A percentile compares a stretch with the other conserved stretches of the same genome.
These are phyloP conservation scores for Calonectris borealis DNA, from an alignment of 2,113 vertebrate genomes.

Conservation along the genomic window DNA sequence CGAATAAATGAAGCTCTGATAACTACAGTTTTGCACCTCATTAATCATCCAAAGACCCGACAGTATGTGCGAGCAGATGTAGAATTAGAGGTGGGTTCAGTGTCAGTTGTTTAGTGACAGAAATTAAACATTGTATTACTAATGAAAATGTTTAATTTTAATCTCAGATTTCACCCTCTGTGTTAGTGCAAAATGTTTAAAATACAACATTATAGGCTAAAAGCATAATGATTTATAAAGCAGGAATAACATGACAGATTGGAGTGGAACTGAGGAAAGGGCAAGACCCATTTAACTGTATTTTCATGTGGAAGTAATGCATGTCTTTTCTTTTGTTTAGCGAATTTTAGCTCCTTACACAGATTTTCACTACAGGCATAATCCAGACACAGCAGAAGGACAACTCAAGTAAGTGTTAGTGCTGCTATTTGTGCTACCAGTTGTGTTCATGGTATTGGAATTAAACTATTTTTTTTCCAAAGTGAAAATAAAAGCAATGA, in stretches of 20 bases:
- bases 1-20: conserved; percentile 98
- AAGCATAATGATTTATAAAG: background rate
- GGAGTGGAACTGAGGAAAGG: background rate
- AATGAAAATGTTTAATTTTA: background rate
- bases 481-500: background rate
- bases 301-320: background rate
- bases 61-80: conserved; percentile 94
- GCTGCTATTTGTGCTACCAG: background rate
- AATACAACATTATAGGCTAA: background rate
- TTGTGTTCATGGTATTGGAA: background rate
- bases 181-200: background rate
- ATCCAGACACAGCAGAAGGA: conserved; percentile 94
- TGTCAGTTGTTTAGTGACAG: background rate
- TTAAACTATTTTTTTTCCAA: background rate
- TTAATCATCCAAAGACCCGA: conserved; percentile 96
- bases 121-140: background rate
- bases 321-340: conserved; percentile 66
- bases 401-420: conserved; percentile 93
- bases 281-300: background rate
- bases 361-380: conserved; percentile 99
- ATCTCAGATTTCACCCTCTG: background rate
- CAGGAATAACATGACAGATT: background rate
- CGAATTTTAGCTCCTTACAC: conserved; percentile 98
- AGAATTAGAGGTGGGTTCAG: conserved; percentile 88
- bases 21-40: conserved; percentile 95